Evolutionary conservation across 2,888 invertebrate genomes (phyloP).

Genomic region (Strigamia transsilvanica): DNA sequence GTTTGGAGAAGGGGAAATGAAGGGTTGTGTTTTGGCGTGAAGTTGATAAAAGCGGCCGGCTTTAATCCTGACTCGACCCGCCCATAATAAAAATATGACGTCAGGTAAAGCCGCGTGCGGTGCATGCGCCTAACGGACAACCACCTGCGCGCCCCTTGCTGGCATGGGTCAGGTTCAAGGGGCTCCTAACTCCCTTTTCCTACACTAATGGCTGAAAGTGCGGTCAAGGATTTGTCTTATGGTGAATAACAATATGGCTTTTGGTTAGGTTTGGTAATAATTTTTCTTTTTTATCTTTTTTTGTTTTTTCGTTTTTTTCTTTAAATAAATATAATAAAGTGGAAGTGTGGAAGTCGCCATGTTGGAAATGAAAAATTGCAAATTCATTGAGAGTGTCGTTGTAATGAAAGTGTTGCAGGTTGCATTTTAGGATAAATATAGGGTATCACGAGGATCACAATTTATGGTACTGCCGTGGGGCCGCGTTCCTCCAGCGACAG

Average conservation of each 20-base stretch:
- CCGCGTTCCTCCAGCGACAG: neutral
- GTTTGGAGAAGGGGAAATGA: too few species aligned
- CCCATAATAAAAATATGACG: conserved; percentile 8
- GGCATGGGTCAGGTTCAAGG: neutral
- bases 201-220: neutral
- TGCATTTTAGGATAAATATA: neutral
- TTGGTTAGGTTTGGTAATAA: too few species aligned
- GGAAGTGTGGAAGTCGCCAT: too few species aligned
- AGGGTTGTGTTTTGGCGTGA: neutral
- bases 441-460: neutral
- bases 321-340: too few species aligned
- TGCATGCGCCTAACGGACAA: conserved; percentile 3
- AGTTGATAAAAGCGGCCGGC: neutral
- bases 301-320: too few species aligned
- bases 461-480: neutral
- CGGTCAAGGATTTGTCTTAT: conserved; percentile 1
- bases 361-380: neutral
- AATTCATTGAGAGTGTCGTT: neutral
- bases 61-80: neutral
- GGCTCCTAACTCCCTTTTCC: neutral
- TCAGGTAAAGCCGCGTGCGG: conserved; percentile 12
- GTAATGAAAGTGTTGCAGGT: neutral
- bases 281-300: too few species aligned
- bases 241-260: neutral
- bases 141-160: conserved; percentile 20